These are phyloP conservation scores for Tursiops truncatus DNA, from an alignment of 2,113 vertebrate species.

Conservation along the genomic window DNA sequence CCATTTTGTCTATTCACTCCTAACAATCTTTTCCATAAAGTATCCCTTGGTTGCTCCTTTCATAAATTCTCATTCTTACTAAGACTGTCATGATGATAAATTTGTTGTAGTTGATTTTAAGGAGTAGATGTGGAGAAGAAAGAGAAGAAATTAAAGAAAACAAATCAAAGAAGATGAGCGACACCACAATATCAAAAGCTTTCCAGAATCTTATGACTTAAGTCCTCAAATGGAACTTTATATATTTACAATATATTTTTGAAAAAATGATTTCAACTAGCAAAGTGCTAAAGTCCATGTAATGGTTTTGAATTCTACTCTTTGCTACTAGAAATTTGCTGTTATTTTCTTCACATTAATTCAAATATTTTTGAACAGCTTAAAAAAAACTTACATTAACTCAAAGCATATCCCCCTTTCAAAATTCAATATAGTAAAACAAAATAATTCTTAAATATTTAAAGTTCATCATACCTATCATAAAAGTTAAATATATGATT, in stretches of 20 bases:
- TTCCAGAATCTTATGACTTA: neutral
- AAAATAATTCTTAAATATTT: constrained; percentile 25
- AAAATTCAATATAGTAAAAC: neutral
- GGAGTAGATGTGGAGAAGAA: neutral
- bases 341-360: neutral
- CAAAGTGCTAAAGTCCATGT: neutral
- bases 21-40: neutral
- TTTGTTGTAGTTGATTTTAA: neutral
- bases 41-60: neutral
- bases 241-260: neutral
- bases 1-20: neutral
- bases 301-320: neutral
- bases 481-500: neutral
- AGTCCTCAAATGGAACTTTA: neutral
- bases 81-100: neutral
- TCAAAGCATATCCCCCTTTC: neutral
- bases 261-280: neutral
- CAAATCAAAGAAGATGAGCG: neutral
- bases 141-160: neutral
- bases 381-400: neutral
- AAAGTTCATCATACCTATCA: neutral
- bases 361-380: neutral
- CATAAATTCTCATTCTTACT: neutral
- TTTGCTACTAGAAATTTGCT: neutral
- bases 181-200: neutral